These are phyloP conservation scores for Epinotia demarniana DNA, from an alignment of 2,888 invertebrate genomes.

Conservation along the genomic window DNA sequence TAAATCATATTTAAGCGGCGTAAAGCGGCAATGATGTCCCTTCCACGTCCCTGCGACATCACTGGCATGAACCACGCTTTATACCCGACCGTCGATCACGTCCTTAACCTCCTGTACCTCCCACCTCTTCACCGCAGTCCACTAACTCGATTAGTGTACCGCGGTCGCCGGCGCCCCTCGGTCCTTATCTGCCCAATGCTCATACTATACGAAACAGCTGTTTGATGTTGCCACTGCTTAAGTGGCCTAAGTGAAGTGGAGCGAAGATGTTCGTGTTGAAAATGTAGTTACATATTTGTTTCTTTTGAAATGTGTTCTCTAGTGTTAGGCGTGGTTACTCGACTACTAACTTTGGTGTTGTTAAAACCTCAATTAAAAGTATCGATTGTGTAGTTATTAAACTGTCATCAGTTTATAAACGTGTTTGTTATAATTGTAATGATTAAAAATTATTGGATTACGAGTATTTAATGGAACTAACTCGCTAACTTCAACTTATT, in stretches of 20 bases:
- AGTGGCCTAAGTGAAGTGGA: constrained; percentile 14
- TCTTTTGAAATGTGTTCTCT: not conserved
- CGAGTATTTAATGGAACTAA: too few relatives aligned
- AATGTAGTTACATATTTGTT: constrained; percentile 5
- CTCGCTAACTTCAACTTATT: too few relatives aligned
- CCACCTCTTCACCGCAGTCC: constrained; percentile 20
- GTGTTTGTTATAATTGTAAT: too few relatives aligned
- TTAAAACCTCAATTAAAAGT: not conserved
- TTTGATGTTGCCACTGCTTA: not conserved
- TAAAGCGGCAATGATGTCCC: not conserved
- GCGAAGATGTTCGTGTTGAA: constrained; percentile 10
- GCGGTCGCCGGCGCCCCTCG: constrained; percentile 26
- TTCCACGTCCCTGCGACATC: not conserved
- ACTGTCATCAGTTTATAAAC: not conserved
- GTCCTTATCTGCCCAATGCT: not conserved
- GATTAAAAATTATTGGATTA: not conserved
- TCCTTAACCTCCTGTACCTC: constrained; percentile 10
- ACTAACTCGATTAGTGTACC: constrained; percentile 33
- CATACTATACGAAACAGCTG: not conserved
- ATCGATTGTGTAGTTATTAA: not conserved
- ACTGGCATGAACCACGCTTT: not conserved
- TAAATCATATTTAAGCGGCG: not conserved
- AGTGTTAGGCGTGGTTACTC: not conserved
- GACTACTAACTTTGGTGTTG: not conserved
- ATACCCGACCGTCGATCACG: not conserved